phyloP scores from a whole-genome alignment of 2,797 vertebrate genomes.

The Rhadinocentrus ornatus region DNA sequence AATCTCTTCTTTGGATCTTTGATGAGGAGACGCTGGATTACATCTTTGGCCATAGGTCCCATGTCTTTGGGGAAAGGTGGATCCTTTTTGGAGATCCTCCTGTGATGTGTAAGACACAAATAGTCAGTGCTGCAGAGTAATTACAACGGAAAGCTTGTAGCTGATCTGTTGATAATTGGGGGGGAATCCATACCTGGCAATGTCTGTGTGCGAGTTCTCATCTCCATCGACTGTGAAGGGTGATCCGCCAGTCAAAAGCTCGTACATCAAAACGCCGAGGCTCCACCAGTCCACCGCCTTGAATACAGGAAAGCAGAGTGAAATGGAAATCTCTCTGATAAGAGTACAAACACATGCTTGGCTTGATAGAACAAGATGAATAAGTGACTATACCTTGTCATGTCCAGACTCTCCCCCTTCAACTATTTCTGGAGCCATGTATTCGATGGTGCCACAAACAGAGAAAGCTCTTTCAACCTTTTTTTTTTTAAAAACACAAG shows the following conservation, averaged over 20 bases:
- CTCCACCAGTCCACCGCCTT: slow-evolving; percentile 99
- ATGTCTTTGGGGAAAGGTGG: slow-evolving; percentile 96
- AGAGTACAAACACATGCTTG: not conserved
- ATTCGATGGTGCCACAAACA: slow-evolving; percentile 97
- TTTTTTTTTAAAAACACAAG: slow-evolving; percentile 11
- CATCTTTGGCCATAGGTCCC: slow-evolving; percentile 90
- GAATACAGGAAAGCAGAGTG: slow-evolving; percentile 41
- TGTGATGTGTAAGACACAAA: slow-evolving; percentile 69
- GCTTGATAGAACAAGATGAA: slow-evolving; percentile 13
- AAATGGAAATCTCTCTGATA: slow-evolving; percentile 23
- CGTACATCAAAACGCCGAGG: slow-evolving; percentile 97
- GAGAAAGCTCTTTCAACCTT: slow-evolving; percentile 93
- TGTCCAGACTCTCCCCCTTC: slow-evolving; percentile 94
- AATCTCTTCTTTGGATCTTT: slow-evolving; percentile 96
- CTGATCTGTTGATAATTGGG: not conserved
- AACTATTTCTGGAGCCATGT: slow-evolving; percentile 99
- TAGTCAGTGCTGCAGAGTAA: slow-evolving; percentile 8
- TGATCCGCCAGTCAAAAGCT: slow-evolving; percentile 95
- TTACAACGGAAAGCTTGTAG: not conserved
- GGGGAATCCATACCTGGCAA: slow-evolving; percentile 89
- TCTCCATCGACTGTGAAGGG: slow-evolving; percentile 98
- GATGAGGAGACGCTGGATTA: slow-evolving; percentile 91
- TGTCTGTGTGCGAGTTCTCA: slow-evolving; percentile 97
- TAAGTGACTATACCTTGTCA: slow-evolving; percentile 88
- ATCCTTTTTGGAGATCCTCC: slow-evolving; percentile 97